Conservation (phyloP, 2,113 vertebrate genomes). For the Mixornis gularis region DNA sequence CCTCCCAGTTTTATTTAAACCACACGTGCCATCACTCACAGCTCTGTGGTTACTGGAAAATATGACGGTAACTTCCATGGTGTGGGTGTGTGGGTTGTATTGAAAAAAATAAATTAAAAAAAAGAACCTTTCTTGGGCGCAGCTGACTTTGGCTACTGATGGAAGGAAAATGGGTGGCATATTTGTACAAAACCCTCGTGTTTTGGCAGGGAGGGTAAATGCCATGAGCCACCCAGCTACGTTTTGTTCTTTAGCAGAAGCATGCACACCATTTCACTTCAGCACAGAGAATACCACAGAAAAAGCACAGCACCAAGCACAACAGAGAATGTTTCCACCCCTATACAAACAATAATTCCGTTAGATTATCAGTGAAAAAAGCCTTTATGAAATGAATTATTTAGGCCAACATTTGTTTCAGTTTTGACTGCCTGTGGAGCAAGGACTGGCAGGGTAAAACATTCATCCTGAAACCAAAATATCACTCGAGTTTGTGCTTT, state of each 20-base stretch:
- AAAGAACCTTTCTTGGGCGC: constrained; percentile 4
- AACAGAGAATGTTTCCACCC: not conserved
- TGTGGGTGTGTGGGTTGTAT: constrained; percentile 43
- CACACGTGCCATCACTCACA: constrained; percentile 63
- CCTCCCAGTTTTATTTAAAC: constrained; percentile 61
- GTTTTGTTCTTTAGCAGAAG: not conserved
- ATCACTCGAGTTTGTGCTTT: not conserved
- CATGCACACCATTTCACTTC: not conserved
- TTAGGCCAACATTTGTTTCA: not conserved
- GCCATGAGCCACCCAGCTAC: not conserved
- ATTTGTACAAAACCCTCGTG: constrained; percentile 12
- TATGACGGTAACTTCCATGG: constrained; percentile 55
- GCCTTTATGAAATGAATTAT: not conserved
- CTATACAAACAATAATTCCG: not conserved
- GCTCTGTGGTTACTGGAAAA: constrained; percentile 69
- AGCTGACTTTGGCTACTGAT: constrained; percentile 25
- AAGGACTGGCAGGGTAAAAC: not conserved
- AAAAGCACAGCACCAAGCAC: not conserved
- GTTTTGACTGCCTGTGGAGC: not conserved
- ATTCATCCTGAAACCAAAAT: not conserved
- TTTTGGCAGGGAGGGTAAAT: not conserved
- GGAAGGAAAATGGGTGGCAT: constrained; percentile 9
- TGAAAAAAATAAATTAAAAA: not conserved
- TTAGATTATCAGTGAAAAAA: not conserved
- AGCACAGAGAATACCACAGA: not conserved